Evolutionary conservation across 2,797 vertebrate species (phyloP), one percentile per base, ranked within the genome.

Genomic region (Triplophysa bombifrons): DNA sequence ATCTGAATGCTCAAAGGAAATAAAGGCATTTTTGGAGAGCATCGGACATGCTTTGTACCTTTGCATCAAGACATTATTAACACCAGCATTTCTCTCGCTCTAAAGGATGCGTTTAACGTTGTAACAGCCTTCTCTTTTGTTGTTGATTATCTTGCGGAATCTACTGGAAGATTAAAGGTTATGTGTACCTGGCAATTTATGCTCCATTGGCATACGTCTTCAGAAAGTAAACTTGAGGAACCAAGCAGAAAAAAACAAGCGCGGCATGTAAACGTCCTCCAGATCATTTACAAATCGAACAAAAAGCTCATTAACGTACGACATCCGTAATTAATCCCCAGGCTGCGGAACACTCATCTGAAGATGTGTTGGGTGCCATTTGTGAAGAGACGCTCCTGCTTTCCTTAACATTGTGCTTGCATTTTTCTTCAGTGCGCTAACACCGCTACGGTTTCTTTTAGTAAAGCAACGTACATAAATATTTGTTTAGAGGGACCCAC

Each of bases 261-360:
- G 44, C n/a, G 51, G 41, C 65, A n/a, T 41, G 69, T 55, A 51
- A 77, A 41, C 34, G n/a, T 41, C 22, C 30, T 64, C 9, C 72
- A 70, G 83, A 84, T 84, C 77, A 79, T 88, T 81, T 82, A 84
- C 58, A 87, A 85, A 88, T 84, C 80, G 79, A 85, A 87, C 74
- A 85, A 82, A 87, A 84, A 72, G 53, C 25, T 64, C 20, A 58
- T 13, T 85, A 83, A 84, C 50, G 78, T 81, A 76, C 80, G 84
- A 79, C 85, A 79, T 78, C 22, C 73, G 79, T 89, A 90, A 92
- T 92, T 87, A 87, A 86, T 89, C 84, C 86, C 84, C 34, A 22
- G n/a, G 69, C 81, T 72, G 74, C 75, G 53, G 60, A 67, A 82
- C 85, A 78, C 63, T 85, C 67, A 73, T 60, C 83, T 63, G 83